Evolutionary conservation across 2,888 invertebrate genomes (phyloP).

Genomic region (Erebia epiphron): DNA sequence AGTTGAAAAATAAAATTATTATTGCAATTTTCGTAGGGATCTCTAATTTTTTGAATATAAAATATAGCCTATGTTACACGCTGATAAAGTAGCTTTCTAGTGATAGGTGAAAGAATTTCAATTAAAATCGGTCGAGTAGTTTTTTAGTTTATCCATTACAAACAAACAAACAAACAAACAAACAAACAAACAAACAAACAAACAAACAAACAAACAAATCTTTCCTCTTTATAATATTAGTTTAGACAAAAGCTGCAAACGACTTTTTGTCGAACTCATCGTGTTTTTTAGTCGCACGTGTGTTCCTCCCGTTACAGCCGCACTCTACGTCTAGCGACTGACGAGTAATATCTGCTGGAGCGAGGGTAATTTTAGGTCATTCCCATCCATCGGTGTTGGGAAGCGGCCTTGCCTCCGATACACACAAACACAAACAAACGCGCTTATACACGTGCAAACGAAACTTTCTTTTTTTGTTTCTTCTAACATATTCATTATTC

Average conservation of each 20-base stretch:
- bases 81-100: no score
- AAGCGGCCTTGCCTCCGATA: slow-evolving; percentile 56
- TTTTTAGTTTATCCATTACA: no score
- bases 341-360: slow-evolving; percentile 47
- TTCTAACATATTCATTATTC: not conserved
- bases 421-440: slow-evolving; percentile 1
- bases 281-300: not conserved
- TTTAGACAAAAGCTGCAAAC: not conserved
- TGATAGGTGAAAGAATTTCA: no score
- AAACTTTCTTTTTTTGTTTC: slow-evolving; percentile 21
- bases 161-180: no score
- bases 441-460: slow-evolving; percentile 8
- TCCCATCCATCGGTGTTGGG: slow-evolving; percentile 60
- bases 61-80: no score
- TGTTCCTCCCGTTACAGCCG: not conserved
- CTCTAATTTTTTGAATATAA: no score
- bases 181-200: no score
- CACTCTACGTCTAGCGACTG: slow-evolving; percentile 47
- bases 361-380: slow-evolving; percentile 70
- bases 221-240: no score
- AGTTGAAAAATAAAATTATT: no score
- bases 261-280: not conserved
- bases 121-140: no score
- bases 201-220: no score
- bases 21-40: no score